A percentile compares a stretch with the other conserved stretches of the same genome.
phyloP scores from a whole-genome alignment of 2,888 invertebrate genomes.

The Lasioglossum villosulum region DNA sequence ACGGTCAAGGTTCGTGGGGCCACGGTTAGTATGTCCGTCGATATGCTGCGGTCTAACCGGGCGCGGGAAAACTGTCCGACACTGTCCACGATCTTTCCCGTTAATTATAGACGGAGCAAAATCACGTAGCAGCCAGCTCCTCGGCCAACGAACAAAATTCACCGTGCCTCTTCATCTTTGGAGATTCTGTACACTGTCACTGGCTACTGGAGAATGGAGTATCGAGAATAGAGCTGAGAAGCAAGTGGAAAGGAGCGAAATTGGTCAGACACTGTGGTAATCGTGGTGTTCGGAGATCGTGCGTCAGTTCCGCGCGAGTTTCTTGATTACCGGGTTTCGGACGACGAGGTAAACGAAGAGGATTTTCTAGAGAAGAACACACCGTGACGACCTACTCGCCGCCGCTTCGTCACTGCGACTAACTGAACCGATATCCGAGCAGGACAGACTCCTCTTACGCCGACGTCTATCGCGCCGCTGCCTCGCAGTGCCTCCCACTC shows the following conservation, averaged over 20 bases:
- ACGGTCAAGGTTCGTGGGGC: slow-evolving; percentile 56
- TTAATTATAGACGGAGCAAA: slow-evolving; percentile 38
- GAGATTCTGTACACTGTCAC: neutral
- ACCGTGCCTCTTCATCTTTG: slow-evolving; percentile 11
- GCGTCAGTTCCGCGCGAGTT: neutral
- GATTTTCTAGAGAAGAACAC: slow-evolving; percentile 8
- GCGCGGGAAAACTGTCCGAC: neutral
- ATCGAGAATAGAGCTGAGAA: neutral
- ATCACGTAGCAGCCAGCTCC: slow-evolving; percentile 13
- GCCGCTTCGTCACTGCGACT: slow-evolving; percentile 79
- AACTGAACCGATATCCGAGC: slow-evolving; percentile 43
- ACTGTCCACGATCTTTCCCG: neutral
- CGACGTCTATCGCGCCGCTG: slow-evolving; percentile 42
- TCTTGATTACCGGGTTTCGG: neutral
- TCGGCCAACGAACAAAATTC: slow-evolving; percentile 18
- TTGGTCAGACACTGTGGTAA: neutral
- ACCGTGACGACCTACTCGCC: slow-evolving; percentile 67
- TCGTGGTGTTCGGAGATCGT: neutral
- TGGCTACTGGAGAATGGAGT: neutral
- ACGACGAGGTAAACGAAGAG: neutral
- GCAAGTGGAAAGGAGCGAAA: neutral
- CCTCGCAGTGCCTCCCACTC: slow-evolving; percentile 42
- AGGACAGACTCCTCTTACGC: slow-evolving; percentile 6
- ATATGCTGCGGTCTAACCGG: neutral
- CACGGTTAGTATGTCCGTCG: neutral